Base-by-base conservation (phyloP, 1,140 invertebrate species). In the Berghia stephanieae region DNA sequence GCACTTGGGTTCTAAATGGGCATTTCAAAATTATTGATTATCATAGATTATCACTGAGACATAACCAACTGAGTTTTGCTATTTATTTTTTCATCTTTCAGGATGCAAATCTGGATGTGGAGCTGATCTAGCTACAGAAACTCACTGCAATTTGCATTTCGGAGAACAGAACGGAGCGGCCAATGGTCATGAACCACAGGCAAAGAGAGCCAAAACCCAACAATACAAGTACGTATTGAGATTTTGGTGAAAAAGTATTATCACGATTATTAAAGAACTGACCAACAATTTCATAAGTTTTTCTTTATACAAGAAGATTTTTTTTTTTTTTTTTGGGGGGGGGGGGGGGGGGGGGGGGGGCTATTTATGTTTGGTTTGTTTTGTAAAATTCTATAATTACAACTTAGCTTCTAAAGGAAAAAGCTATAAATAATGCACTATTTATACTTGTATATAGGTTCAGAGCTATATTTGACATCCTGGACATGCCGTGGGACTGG, bases 91-190 rank as follows among this genome's bases (percentile, higher is more conserved):
- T n/a, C n/a, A n/a, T n/a, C n/a, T 81, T 81, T 44, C 67, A 89
- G 87, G 84, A 18, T 90, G 88, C 80, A 88, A 86, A 57, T 79
- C 83, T 60, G 85, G 87, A 27, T 89, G 88, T 84, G 88, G 88
- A 10, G 75, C 80, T 24, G 80, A 81, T 31, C 73, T 89, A n/a
- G 76, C 83, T 13, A 70, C 72, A 2, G 85, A 84, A 60, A 83
- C 84, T 63, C 86, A 86, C 78, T 87, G 86, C 57, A 77, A 83
- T 18, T 31, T 82, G 63, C 75, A 78, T 42, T 36, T 43, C 21
- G 21, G 27, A 6, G 8, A n/a, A 21, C 16, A 34, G 44, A 70
- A 55, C 52, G 52, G 36, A 24, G 38, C 24, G 36, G 21, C n/a
- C 8, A 49, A 75, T 38, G 46, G 21, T n/a, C 31, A 60, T 43